Conservation (phyloP, 1,140 invertebrate species). For the Ceratina calcarata region DNA sequence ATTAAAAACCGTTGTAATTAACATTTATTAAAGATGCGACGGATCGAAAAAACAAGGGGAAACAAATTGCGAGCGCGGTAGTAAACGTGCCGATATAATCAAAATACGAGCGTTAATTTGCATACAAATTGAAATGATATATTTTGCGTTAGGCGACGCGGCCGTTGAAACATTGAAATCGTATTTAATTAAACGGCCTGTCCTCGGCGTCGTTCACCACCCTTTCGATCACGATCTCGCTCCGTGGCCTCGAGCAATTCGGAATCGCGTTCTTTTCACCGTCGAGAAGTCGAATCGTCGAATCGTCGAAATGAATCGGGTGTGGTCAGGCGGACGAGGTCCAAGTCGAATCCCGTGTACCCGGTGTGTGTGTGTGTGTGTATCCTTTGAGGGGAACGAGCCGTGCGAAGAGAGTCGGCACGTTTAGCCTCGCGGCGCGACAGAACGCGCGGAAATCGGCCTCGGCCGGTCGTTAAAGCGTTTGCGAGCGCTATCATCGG, state of each 20-base stretch:
- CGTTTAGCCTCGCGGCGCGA: background rate
- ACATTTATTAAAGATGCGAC: conserved; percentile 17
- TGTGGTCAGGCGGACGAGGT: no score
- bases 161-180: conserved; percentile 24
- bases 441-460: background rate
- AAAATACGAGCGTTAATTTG: conserved; percentile 46
- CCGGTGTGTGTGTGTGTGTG: no score
- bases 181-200: conserved; percentile 42
- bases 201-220: no score
- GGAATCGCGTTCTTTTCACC: no score
- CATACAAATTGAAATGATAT: conserved; percentile 50
- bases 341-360: no score
- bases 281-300: no score
- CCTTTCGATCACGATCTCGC: no score
- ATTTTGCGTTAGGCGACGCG: conserved; percentile 30
- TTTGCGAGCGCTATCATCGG: background rate
- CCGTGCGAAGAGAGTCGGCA: no score
- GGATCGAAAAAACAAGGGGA: background rate
- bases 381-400: no score
- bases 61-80: conserved; percentile 44
- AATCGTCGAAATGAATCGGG: no score
- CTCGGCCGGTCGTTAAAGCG: conserved; percentile 13
- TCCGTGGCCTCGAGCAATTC: no score
- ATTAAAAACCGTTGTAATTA: conserved; percentile 42
- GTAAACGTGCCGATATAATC: conserved; percentile 47